phyloP scores from a whole-genome alignment of 2,888 invertebrate species.

The Hypercompe scribonia region DNA sequence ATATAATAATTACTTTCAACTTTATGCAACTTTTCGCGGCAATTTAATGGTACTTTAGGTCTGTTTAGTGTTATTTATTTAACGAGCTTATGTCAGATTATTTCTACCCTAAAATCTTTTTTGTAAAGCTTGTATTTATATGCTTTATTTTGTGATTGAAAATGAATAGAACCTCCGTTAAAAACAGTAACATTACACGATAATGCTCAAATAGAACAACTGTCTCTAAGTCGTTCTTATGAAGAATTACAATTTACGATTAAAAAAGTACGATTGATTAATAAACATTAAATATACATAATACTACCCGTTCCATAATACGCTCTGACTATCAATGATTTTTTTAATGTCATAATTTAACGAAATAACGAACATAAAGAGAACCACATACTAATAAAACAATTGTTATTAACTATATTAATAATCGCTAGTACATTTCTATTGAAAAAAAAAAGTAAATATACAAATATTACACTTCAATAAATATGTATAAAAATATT shows the following conservation, averaged over 20 bases:
- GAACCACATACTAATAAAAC: too few species aligned
- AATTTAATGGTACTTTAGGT: background rate
- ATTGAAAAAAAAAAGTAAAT: too few species aligned
- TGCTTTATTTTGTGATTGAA: background rate
- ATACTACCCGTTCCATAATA: too few species aligned
- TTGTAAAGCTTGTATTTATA: background rate
- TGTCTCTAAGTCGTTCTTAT: background rate
- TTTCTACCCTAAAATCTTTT: too few species aligned
- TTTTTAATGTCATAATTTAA: too few species aligned
- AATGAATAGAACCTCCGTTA: background rate
- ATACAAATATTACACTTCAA: too few species aligned
- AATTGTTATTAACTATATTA: background rate
- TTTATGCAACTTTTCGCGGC: background rate
- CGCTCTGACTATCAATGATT: background rate
- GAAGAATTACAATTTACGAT: background rate
- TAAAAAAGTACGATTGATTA: background rate
- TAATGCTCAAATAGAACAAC: background rate
- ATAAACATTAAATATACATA: background rate
- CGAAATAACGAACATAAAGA: too few species aligned
- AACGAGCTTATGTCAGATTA: background rate
- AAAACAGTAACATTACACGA: background rate
- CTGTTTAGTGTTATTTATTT: background rate
- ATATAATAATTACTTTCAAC: background rate
- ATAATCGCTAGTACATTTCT: background rate
- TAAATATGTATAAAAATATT: background rate